Base-by-base conservation (phyloP, 2,797 vertebrate genomes). In the Thripadectes ignobilis region DNA sequence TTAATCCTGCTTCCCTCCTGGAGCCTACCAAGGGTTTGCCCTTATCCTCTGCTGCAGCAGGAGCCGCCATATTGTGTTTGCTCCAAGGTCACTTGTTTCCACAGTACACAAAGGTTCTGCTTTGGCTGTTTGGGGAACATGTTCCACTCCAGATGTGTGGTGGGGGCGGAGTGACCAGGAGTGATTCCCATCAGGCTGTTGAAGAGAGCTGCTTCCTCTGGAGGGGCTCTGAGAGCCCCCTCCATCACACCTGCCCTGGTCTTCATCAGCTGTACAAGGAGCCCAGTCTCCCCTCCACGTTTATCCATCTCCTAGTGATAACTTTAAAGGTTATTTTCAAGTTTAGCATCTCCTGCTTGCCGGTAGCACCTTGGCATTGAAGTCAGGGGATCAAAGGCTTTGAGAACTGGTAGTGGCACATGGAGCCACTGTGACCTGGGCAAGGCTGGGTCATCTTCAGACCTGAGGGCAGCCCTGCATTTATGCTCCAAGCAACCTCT, bases 1-100 rank as follows among this genome's bases (percentile, higher is more conserved):
- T 95, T 90, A 93, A 96, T 96, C 89, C 83, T 24, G 38, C 48
- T 68, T 39, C 46, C 9, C 49, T 92, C 59, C 68, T 43, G 10
- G 23, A 79, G 48, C 46, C 83, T 43, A 4, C 17, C 19, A 2
- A 19, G 83, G 74, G 73, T 87, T 79, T 87, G 77, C 55, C 27
- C 43, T 93, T 11, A 41, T 27, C 73, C 39, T 6, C 32, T 13
- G 24, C 65, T 59, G 73, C 80, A 29, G 72, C 12, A 17, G 86
- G 55, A 76, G 77, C 59, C 17, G 5, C 10, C 0, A 4, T 27
- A 22, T 1, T 61, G 75, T 54, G 5, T 14, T 85, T 18, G 52
- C 76, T 78, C 57, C 49, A 2, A 17, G 78, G 34, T 12, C 1
- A 1, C 26, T 72, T 29, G 24, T 86, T 82, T 27, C 54, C 10